A percentile compares a stretch with the other conserved stretches of the same genome.
Conservation (phyloP, 2,113 vertebrate genomes). For the Notothenia rossii region DNA sequence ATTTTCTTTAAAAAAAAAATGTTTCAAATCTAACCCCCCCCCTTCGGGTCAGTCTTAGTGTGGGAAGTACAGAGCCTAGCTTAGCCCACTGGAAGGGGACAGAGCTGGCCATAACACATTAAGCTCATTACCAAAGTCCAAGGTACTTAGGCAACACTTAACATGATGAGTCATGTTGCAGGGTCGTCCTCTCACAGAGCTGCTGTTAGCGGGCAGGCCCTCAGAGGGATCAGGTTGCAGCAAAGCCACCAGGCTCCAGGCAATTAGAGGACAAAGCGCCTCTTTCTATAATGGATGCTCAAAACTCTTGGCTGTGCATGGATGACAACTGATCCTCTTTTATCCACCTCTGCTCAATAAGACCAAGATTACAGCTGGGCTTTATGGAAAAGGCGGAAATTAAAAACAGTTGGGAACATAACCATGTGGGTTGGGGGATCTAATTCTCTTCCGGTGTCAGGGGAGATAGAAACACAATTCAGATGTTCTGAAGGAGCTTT, state of each 20-base stretch:
- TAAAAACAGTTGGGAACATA: constrained; percentile 5
- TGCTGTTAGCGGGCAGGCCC: constrained; percentile 11
- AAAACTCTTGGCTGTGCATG: constrained; percentile 68
- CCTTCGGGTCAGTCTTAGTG: not conserved
- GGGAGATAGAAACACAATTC: not conserved
- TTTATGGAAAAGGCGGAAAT: not conserved
- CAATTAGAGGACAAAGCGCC: constrained; percentile 76
- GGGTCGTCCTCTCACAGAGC: constrained; percentile 5
- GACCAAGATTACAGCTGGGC: constrained; percentile 16
- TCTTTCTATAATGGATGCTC: constrained; percentile 74
- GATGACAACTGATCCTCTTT: constrained; percentile 67
- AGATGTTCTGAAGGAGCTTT: not conserved
- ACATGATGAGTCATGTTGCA: not conserved
- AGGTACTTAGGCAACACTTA: not conserved
- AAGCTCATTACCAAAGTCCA: not conserved
- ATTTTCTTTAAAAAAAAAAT: too few species aligned
- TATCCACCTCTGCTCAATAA: constrained; percentile 47
- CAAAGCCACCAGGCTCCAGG: constrained; percentile 38
- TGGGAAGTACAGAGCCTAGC: not conserved
- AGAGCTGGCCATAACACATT: not conserved
- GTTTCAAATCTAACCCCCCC: too few species aligned
- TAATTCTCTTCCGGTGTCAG: constrained; percentile 11
- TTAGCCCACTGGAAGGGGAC: not conserved
- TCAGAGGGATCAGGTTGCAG: constrained; percentile 66
- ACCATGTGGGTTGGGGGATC: constrained; percentile 1